These are phyloP conservation scores for Crypturellus undulatus DNA, from an alignment of 2,113 vertebrate species.

Conservation along the genomic window DNA sequence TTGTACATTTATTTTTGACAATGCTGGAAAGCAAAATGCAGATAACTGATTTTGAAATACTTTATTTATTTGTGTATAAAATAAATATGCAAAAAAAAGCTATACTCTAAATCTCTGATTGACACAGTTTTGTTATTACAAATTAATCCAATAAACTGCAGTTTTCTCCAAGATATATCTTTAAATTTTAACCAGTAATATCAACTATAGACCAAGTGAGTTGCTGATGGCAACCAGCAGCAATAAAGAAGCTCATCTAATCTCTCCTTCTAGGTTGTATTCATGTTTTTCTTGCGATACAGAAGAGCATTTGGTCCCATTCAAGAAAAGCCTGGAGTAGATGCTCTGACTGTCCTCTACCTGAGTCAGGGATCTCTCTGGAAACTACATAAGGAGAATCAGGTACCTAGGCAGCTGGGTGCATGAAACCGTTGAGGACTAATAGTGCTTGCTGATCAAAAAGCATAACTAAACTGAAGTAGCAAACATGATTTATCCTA, in stretches of 20 bases:
- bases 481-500: not conserved
- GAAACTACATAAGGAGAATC: not conserved
- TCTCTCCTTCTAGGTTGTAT: not conserved
- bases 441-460: not conserved
- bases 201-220: not conserved
- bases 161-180: not conserved
- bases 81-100: not conserved
- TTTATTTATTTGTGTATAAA: conserved; percentile 18
- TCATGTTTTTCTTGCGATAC: not conserved
- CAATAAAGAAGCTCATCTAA: not conserved
- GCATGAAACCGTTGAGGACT: not conserved
- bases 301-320: not conserved
- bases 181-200: not conserved
- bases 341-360: not conserved
- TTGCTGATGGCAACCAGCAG: not conserved
- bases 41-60: not conserved
- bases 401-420: not conserved
- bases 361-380: not conserved
- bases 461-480: not conserved
- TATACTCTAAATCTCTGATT: not conserved
- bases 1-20: not conserved
- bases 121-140: not conserved
- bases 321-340: not conserved
- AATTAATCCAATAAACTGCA: not conserved
- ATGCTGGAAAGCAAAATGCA: conserved; percentile 1